A percentile compares a stretch with the other conserved stretches of the same genome.
Evolutionary conservation across 2,888 invertebrate species (phyloP).

Genomic region (Cremastinae sp.): DNA sequence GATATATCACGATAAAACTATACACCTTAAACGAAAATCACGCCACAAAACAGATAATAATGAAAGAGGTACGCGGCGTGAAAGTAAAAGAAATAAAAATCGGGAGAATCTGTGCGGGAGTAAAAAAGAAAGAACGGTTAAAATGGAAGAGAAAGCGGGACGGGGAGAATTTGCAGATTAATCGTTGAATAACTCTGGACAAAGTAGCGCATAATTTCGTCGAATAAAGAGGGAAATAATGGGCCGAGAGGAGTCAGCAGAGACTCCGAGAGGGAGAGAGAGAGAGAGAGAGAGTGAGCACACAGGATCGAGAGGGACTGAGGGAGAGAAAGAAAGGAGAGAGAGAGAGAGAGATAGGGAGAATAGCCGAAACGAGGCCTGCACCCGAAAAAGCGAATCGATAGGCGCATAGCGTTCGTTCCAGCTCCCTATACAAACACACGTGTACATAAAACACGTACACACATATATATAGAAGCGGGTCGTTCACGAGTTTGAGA

Average conservation of each 20-base stretch:
- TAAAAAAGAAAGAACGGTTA: conserved; percentile 2
- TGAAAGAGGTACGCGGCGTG: no score
- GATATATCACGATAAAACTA: no score
- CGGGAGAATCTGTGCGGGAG: no score
- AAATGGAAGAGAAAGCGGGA: no score
- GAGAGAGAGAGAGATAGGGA: conserved; percentile 39
- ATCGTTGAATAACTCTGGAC: conserved; percentile 44
- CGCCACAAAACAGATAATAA: no score
- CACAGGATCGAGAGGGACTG: no score
- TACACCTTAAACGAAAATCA: no score
- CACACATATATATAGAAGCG: conserved; percentile 45
- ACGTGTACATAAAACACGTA: conserved; percentile 31
- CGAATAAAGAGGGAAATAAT: conserved; percentile 44
- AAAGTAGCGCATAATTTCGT: conserved; percentile 52
- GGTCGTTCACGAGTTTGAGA: no score
- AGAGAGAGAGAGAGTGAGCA: conserved; percentile 36
- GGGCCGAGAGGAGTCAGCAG: conserved; percentile 39
- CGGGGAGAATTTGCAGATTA: conserved; percentile 37
- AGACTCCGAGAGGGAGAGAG: not conserved
- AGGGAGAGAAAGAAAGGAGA: no score
- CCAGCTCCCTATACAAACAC: conserved; percentile 56
- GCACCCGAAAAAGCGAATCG: conserved; percentile 79
- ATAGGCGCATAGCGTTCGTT: conserved; percentile 77
- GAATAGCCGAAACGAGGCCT: conserved; percentile 75
- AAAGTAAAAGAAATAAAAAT: no score